These are phyloP conservation scores for Hoplodrina blanda DNA, from an alignment of 2,888 invertebrate genomes.

Conservation along the genomic window DNA sequence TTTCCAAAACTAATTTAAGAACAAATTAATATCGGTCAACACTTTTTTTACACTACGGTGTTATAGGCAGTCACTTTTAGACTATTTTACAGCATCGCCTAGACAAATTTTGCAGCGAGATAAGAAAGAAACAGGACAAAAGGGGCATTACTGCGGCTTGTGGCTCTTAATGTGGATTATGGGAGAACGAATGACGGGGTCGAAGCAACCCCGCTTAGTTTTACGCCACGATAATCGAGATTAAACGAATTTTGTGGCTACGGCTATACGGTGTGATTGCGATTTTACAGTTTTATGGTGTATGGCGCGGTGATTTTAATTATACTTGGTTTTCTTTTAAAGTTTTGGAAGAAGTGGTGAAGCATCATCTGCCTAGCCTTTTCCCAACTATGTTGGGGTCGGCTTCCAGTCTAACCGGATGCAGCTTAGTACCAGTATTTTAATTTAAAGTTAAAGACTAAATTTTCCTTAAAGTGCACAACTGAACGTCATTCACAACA, in stretches of 20 bases:
- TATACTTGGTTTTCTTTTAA: not conserved
- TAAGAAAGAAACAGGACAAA: slow-evolving; percentile 89
- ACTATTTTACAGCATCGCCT: slow-evolving; percentile 87
- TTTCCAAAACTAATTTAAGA: too few species aligned
- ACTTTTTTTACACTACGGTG: slow-evolving; percentile 68
- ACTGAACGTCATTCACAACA: too few species aligned
- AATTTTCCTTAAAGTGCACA: too few species aligned
- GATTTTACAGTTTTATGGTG: slow-evolving; percentile 54
- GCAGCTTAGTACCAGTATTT: too few species aligned
- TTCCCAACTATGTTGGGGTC: too few species aligned
- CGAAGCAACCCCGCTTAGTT: slow-evolving; percentile 78
- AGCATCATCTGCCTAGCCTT: too few species aligned
- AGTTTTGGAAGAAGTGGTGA: not conserved
- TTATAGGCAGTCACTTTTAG: slow-evolving; percentile 71
- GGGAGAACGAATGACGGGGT: slow-evolving; percentile 79
- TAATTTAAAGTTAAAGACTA: too few species aligned
- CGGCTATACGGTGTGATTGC: slow-evolving; percentile 65
- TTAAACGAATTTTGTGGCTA: slow-evolving; percentile 82
- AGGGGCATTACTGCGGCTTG: slow-evolving; percentile 82
- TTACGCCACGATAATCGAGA: slow-evolving; percentile 79
- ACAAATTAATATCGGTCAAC: not conserved
- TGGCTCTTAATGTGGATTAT: slow-evolving; percentile 85
- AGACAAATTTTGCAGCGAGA: slow-evolving; percentile 89
- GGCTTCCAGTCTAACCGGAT: too few species aligned
- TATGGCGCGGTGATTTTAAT: slow-evolving; percentile 9